A percentile compares a stretch with the other conserved stretches of the same genome.
Conservation (phyloP, 2,797 vertebrate species). For the Margarornis squamiger region DNA sequence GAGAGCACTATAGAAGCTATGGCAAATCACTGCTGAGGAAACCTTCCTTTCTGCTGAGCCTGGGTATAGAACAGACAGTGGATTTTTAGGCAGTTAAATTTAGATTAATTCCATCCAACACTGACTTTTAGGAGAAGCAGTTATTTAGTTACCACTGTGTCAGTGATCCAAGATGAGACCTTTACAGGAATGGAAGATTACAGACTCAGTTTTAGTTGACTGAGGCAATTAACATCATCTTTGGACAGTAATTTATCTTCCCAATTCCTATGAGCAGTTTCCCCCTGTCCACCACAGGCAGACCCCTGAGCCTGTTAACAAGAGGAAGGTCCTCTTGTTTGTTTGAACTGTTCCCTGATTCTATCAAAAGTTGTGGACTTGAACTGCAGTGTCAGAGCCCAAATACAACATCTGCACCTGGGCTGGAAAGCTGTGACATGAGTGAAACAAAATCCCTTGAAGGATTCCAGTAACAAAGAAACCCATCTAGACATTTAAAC, state of each 20-base stretch:
- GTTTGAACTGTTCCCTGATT: neutral
- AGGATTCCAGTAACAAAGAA: slow-evolving; percentile 12
- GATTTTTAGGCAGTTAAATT: neutral
- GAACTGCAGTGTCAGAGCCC: neutral
- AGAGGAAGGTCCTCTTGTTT: neutral
- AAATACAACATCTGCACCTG: neutral
- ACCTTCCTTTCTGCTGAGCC: neutral
- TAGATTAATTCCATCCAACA: neutral
- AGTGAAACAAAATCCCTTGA: slow-evolving; percentile 27
- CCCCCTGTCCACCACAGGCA: neutral
- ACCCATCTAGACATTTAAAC: neutral
- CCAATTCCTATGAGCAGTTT: neutral
- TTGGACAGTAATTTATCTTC: neutral
- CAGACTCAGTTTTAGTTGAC: neutral
- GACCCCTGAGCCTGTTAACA: neutral
- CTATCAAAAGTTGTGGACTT: neutral
- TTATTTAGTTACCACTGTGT: neutral
- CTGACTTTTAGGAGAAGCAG: neutral
- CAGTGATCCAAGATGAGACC: neutral
- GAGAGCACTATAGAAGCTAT: neutral
- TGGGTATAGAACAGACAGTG: neutral
- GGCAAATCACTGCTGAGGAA: neutral
- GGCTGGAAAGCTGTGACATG: neutral
- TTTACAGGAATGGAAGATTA: neutral
- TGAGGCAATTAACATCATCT: neutral